Conservation (phyloP, 2,888 invertebrate species). For the Chirona hameri region DNA sequence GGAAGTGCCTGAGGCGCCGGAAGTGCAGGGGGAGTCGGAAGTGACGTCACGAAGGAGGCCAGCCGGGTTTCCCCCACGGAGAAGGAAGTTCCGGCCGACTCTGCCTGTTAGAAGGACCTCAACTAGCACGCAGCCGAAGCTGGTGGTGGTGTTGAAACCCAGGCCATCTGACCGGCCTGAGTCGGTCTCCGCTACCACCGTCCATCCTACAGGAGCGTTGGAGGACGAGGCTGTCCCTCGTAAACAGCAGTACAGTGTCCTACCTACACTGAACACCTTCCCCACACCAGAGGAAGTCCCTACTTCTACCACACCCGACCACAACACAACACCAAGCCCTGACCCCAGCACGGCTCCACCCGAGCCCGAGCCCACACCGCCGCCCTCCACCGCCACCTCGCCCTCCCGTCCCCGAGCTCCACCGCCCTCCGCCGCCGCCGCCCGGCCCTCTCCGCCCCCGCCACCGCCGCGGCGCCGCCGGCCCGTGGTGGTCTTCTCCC, state of each 20-base stretch:
- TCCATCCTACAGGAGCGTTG: neutral
- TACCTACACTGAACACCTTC: neutral
- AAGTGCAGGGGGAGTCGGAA: too few species aligned
- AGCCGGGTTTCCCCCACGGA: neutral
- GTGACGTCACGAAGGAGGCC: neutral
- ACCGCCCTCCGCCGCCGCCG: neutral
- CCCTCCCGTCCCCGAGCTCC: neutral
- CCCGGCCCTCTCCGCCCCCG: neutral
- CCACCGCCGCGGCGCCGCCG: neutral
- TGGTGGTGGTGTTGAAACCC: neutral
- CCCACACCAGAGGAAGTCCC: neutral
- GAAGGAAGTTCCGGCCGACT: neutral
- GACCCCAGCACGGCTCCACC: too few species aligned
- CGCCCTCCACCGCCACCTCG: neutral
- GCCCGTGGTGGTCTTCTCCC: too few species aligned
- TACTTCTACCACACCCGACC: too few species aligned
- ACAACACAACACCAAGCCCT: too few species aligned
- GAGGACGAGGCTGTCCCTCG: neutral
- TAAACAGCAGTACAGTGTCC: neutral
- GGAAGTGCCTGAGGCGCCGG: neutral
- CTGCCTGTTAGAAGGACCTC: neutral
- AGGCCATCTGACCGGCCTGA: neutral
- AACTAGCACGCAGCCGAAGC: neutral
- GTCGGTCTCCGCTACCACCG: neutral
- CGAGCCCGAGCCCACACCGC: neutral